These are phyloP conservation scores for Myiozetetes cayanensis DNA, from an alignment of 2,113 vertebrate species.

Conservation along the genomic window DNA sequence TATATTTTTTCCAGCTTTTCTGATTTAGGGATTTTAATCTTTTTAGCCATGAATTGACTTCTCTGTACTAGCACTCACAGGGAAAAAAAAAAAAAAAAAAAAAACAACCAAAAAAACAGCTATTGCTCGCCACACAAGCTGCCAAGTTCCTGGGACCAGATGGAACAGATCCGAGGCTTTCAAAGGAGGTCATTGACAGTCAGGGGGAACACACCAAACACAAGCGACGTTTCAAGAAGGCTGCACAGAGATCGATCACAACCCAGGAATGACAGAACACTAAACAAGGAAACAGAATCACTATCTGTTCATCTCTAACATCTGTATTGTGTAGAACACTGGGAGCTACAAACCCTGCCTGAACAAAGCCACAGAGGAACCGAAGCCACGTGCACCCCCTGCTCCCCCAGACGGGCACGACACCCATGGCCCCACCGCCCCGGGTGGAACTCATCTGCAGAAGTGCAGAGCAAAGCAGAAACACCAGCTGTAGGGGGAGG, in stretches of 20 bases:
- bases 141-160: constrained; percentile 47
- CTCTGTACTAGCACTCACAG: background rate
- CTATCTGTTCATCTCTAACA: constrained; percentile 23
- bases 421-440: fast-evolving
- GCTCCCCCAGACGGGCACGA: fast-evolving
- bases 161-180: constrained; percentile 32
- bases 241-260: background rate
- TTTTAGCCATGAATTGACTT: constrained; percentile 62
- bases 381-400: background rate
- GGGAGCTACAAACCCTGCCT: background rate
- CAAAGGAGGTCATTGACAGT: constrained; percentile 31
- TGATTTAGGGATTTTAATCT: constrained; percentile 59
- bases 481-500: background rate
- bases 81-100: background rate
- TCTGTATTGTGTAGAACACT: background rate
- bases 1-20: constrained; percentile 49
- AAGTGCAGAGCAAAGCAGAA: background rate
- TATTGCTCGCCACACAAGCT: background rate
- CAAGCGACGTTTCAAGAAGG: background rate
- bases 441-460: background rate
- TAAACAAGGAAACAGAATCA: constrained; percentile 27
- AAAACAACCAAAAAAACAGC: background rate
- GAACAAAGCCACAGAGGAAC: background rate
- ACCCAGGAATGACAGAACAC: background rate
- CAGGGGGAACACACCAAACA: background rate